phyloP scores from a whole-genome alignment of 2,797 vertebrate genomes.

The Avahi laniger region DNA sequence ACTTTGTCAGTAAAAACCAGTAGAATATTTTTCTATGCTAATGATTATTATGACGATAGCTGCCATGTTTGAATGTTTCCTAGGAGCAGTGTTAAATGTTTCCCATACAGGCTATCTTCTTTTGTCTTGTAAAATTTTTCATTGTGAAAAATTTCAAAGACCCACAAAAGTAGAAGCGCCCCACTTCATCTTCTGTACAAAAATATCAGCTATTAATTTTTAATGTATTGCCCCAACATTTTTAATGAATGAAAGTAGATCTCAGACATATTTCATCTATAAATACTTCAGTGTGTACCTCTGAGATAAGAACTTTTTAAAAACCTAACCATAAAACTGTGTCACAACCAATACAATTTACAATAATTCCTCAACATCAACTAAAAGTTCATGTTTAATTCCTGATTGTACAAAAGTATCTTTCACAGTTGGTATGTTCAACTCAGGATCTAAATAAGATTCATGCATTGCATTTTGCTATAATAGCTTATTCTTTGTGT shows the following conservation, averaged over 20 bases:
- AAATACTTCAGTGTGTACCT: neutral
- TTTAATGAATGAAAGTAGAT: slow-evolving; percentile 31
- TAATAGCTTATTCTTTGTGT: neutral
- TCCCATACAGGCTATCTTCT: neutral
- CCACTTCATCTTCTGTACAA: neutral
- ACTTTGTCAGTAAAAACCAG: slow-evolving; percentile 32
- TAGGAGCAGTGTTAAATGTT: neutral
- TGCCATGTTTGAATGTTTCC: neutral
- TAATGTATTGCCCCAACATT: neutral
- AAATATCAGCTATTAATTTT: neutral
- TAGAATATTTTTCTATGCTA: slow-evolving; percentile 4
- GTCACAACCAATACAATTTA: neutral
- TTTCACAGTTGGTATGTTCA: neutral
- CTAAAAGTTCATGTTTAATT: neutral
- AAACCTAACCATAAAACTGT: neutral
- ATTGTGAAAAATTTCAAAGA: slow-evolving; percentile 24
- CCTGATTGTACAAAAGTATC: neutral
- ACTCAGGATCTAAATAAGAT: neutral
- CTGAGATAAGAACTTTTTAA: neutral
- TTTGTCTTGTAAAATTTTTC: neutral
- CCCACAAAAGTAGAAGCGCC: neutral
- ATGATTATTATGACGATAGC: neutral
- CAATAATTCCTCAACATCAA: neutral
- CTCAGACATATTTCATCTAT: neutral
- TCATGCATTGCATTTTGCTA: neutral